A percentile compares a stretch with the other conserved stretches of the same genome.
These are phyloP conservation scores for Neogale vison DNA, from an alignment of 2,113 vertebrate genomes.

Conservation along the genomic window DNA sequence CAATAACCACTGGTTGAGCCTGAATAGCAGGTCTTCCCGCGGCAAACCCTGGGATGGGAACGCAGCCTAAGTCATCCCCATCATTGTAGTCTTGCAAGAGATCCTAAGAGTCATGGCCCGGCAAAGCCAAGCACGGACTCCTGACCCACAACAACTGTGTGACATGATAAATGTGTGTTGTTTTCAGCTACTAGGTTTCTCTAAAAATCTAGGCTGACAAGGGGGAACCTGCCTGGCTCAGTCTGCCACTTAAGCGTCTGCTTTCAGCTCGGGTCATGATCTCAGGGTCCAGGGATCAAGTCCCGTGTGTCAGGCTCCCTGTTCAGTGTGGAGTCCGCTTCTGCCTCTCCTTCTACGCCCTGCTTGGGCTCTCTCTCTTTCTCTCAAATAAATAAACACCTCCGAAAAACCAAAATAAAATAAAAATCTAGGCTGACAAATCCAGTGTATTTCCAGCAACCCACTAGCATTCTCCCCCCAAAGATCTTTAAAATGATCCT, in stretches of 20 bases:
- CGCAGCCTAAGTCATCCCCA: accelerated
- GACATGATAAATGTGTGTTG: no score
- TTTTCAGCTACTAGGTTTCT: not conserved
- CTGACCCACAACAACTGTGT: not conserved
- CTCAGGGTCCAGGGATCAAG: not conserved
- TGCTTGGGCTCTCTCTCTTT: not conserved
- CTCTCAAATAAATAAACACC: not conserved
- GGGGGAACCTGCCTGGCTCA: accelerated
- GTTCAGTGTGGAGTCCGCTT: not conserved
- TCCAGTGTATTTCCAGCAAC: not conserved
- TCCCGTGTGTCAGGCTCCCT: accelerated
- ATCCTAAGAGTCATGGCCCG: accelerated
- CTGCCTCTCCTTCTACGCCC: not conserved
- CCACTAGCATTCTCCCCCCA: accelerated
- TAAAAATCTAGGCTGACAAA: not conserved
- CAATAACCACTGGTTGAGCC: accelerated
- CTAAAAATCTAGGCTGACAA: not conserved
- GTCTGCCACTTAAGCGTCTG: not conserved
- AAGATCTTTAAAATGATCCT: not conserved
- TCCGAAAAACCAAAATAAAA: not conserved
- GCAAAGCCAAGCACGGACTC: accelerated
- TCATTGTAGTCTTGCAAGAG: accelerated
- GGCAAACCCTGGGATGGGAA: accelerated
- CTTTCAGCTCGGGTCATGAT: not conserved
- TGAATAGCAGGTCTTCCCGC: no score